Evolutionary conservation across 2,113 vertebrate genomes (phyloP).

Genomic region (Xiphias gladius): DNA sequence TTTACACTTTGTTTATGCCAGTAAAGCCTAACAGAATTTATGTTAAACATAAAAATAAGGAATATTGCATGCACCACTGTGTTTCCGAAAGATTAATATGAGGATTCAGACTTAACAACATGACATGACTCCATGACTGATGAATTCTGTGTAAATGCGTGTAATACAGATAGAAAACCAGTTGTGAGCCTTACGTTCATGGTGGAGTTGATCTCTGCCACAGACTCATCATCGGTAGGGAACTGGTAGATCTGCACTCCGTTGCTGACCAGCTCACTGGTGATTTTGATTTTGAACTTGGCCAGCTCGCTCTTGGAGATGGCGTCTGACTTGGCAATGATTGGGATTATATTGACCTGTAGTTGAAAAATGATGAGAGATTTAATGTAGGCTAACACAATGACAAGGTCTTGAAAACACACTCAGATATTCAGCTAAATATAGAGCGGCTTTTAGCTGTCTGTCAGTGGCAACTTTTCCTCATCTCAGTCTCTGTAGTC

Average conservation of each 20-base stretch:
- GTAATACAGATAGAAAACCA: not conserved
- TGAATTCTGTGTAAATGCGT: not conserved
- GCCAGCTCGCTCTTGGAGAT: conserved; percentile 98
- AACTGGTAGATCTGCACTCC: conserved; percentile 99
- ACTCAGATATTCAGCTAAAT: conserved; percentile 35
- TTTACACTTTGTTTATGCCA: conserved; percentile 17
- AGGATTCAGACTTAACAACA: not conserved
- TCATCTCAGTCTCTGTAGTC: not conserved
- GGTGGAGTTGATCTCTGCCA: conserved; percentile 97
- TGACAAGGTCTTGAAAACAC: conserved; percentile 5
- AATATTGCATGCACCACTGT: not conserved
- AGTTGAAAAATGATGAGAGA: not conserved
- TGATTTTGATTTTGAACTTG: conserved; percentile 99
- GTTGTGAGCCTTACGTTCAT: conserved; percentile 92
- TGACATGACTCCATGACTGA: not conserved
- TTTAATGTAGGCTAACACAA: not conserved
- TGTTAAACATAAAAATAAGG: not conserved
- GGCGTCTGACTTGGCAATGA: conserved; percentile 97
- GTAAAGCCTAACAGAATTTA: not conserved
- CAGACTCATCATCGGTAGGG: conserved; percentile 95
- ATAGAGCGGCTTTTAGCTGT: not conserved
- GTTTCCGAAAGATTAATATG: not conserved
- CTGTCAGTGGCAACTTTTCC: not conserved
- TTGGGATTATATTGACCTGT: conserved; percentile 98
- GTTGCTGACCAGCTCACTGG: conserved; percentile 97